Percentiles rank a stretch among this genome's conserved stretches.
These are phyloP conservation scores for Flexamia atlantica DNA, from an alignment of 2,888 invertebrate genomes.

Conservation along the genomic window DNA sequence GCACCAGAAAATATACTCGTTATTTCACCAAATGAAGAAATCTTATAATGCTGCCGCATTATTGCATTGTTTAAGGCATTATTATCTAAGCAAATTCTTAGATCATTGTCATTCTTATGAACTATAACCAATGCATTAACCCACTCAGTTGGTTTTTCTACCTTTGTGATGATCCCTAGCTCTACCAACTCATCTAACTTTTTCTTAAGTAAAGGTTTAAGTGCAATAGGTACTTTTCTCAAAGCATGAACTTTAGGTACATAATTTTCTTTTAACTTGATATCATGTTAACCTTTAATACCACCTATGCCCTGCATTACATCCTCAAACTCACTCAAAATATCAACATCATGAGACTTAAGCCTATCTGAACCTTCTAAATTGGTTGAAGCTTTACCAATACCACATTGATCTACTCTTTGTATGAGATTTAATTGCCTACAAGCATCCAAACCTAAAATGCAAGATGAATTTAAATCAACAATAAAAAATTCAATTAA, in stretches of 20 bases:
- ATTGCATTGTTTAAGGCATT: constrained; percentile 60
- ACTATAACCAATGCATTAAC: constrained; percentile 65
- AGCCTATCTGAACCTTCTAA: no score
- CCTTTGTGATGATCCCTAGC: constrained; percentile 58
- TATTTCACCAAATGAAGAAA: constrained; percentile 68
- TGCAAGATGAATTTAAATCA: no score
- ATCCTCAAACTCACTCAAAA: constrained; percentile 12
- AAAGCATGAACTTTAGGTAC: constrained; percentile 36
- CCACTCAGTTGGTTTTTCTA: constrained; percentile 65
- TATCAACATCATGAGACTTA: no score
- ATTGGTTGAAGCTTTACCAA: no score
- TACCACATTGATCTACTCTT: no score
- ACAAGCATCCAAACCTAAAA: no score
- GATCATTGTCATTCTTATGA: constrained; percentile 61
- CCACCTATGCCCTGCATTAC: constrained; percentile 8
- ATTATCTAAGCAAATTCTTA: constrained; percentile 64
- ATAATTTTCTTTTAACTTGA: constrained; percentile 30
- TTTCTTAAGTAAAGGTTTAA: constrained; percentile 18
- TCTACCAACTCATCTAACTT: constrained; percentile 48
- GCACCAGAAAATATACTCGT: constrained; percentile 67
- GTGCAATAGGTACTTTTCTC: constrained; percentile 46
- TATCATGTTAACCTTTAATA: constrained; percentile 31
- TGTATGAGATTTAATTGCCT: no score
- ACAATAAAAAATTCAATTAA: no score
- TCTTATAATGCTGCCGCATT: constrained; percentile 55